phyloP scores from a whole-genome alignment of 2,113 vertebrate genomes.

The Sebastes fasciatus region DNA sequence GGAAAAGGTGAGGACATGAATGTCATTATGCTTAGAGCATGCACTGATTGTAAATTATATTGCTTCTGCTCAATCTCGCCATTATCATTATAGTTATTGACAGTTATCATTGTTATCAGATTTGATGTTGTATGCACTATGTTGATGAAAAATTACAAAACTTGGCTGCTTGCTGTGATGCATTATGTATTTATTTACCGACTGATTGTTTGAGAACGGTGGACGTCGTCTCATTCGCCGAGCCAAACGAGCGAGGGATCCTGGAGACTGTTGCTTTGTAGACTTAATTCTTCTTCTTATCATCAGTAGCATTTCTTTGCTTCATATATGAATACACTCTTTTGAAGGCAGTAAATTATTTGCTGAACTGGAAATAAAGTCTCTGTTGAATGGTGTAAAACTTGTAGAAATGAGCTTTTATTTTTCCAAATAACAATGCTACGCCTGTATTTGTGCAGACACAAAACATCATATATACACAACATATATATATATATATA shows the following conservation, averaged over 20 bases:
- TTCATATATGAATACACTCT: constrained; percentile 81
- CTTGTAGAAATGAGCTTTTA: constrained; percentile 12
- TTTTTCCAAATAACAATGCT: neutral
- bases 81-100: constrained; percentile 82
- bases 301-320: constrained; percentile 84
- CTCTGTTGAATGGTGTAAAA: constrained; percentile 79
- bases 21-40: constrained; percentile 86
- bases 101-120: constrained; percentile 84
- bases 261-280: constrained; percentile 81
- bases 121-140: constrained; percentile 88
- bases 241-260: constrained; percentile 76
- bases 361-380: constrained; percentile 85
- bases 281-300: constrained; percentile 78
- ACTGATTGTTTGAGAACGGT: constrained; percentile 78
- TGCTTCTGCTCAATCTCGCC: constrained; percentile 83
- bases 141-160: constrained; percentile 82
- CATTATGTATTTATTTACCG: constrained; percentile 83
- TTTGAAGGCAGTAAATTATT: constrained; percentile 83
- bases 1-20: constrained; percentile 79
- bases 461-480: neutral
- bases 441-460: neutral
- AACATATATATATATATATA: neutral
- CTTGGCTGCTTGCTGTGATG: constrained; percentile 86
- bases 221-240: constrained; percentile 79
- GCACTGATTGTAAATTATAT: constrained; percentile 88